phyloP scores from a whole-genome alignment of 2,113 vertebrate genomes.

The Amphiprion percula region DNA sequence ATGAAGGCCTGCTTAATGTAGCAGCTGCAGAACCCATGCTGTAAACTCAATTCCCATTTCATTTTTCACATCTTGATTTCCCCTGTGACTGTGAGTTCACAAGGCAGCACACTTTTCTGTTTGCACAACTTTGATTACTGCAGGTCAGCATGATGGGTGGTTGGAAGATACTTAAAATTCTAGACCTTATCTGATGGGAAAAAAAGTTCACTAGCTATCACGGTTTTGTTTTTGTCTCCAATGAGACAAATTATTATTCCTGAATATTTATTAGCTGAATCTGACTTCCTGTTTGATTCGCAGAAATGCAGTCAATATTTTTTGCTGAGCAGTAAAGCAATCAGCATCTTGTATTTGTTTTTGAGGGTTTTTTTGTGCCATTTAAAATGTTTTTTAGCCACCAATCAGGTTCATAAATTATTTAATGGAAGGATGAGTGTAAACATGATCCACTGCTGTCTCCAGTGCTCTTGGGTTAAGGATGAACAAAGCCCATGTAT shows the following conservation, averaged over 20 bases:
- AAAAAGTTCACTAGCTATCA: no score
- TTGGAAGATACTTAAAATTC: constrained; percentile 44
- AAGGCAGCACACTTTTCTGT: constrained; percentile 46
- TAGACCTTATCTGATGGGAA: constrained; percentile 2
- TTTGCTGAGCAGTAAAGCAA: background rate
- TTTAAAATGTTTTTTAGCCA: constrained; percentile 37
- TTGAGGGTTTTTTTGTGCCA: background rate
- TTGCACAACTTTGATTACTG: constrained; percentile 70
- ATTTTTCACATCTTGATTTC: constrained; percentile 81
- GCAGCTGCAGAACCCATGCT: constrained; percentile 49
- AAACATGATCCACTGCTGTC: constrained; percentile 84
- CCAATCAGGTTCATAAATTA: constrained; percentile 74
- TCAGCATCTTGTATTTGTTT: background rate
- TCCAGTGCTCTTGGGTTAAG: constrained; percentile 82
- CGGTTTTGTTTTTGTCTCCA: background rate
- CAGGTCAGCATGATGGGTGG: constrained; percentile 43
- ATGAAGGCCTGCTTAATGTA: constrained; percentile 53
- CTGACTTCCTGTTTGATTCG: background rate
- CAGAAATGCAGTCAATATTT: background rate
- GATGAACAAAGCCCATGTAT: constrained; percentile 83
- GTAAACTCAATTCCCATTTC: constrained; percentile 74
- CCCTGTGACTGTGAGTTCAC: constrained; percentile 61
- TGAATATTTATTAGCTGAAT: background rate
- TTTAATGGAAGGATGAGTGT: constrained; percentile 77
- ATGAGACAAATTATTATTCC: background rate